Evolutionary conservation across 1,140 invertebrate species (phyloP), one percentile per base, ranked within the genome.

Genomic region (Whitmania pigra): DNA sequence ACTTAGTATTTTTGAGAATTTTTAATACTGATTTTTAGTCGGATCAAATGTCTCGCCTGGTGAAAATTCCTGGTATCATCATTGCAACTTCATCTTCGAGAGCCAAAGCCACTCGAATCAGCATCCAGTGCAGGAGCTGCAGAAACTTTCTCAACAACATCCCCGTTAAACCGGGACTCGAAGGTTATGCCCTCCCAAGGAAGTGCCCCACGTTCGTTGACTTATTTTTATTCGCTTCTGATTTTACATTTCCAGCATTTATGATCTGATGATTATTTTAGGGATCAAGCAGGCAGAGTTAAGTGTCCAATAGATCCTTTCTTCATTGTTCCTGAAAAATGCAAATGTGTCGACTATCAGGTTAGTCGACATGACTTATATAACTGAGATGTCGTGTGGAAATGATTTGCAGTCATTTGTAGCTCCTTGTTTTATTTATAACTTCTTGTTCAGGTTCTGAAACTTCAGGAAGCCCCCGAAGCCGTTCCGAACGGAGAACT

Each of bases 241-340:
- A 0, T 31, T 69, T 11, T 31, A 7, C 4, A 11, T 25, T 69
- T 31, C 11, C 40, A 69, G 11, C n/a, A 36, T 69, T 69, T 22
- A 6, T 69, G 29, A 69, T 13, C 17, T 7, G 13, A 22, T 13
- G 6, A 22, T 27, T 74, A 22, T 69, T 67, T 71, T 80, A 92
- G 90, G 18, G 84, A 94, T 79, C 92, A 94, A 85, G 88, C 90
- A 74, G 81, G 81, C 0, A 67, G 77, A 74, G 78, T 80, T 0
- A 92, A 93, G 77, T 99, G 97, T 82, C 95, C 96, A 2, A 79
- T 99, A 29, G 97, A 99, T 85, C 97, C 97, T 6, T 99, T 92
- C 80, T 96, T 95, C 79, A 97, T 99, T 74, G 88, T 88, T 49
- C 94, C 96, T 31, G 97, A 99, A 78, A 97, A 96, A 82, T 98